phyloP scores from a whole-genome alignment of 2,888 invertebrate species.

The Hermodice carunculata region DNA sequence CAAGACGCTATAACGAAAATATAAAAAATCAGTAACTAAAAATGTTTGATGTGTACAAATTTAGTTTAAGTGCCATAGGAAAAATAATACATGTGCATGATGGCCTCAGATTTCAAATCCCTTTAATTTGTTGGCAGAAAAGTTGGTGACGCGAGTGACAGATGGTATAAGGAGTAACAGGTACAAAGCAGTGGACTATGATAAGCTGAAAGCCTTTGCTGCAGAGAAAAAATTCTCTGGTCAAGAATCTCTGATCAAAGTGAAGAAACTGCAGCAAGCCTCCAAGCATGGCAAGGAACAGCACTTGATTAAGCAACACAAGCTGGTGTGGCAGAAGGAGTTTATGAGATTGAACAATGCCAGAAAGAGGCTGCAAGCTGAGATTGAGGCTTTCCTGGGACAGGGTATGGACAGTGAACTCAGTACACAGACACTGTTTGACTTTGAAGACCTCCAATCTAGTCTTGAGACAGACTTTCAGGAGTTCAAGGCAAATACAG shows the following conservation, averaged over 20 bases:
- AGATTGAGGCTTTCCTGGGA: slow-evolving; percentile 48
- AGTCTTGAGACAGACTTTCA: slow-evolving; percentile 51
- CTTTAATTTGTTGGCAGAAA: slow-evolving; percentile 11
- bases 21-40: no score
- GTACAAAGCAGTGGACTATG: slow-evolving; percentile 61
- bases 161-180: slow-evolving; percentile 61
- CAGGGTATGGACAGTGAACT: slow-evolving; percentile 39
- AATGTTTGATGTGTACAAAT: no score
- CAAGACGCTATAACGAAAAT: no score
- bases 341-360: slow-evolving; percentile 55
- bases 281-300: slow-evolving; percentile 63
- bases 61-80: no score
- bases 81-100: no score
- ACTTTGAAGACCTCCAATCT: slow-evolving; percentile 56
- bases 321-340: slow-evolving; percentile 65
- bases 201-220: slow-evolving; percentile 51
- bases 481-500: slow-evolving; percentile 58
- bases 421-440: slow-evolving; percentile 50
- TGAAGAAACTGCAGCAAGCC: slow-evolving; percentile 62
- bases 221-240: slow-evolving; percentile 59
- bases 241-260: slow-evolving; percentile 56
- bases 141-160: slow-evolving; percentile 47
- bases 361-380: slow-evolving; percentile 52
- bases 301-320: slow-evolving; percentile 62
- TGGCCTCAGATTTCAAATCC: not conserved